These are phyloP conservation scores for Tragelaphus buxtoni DNA, from an alignment of 2,113 vertebrate genomes.

Conservation along the genomic window DNA sequence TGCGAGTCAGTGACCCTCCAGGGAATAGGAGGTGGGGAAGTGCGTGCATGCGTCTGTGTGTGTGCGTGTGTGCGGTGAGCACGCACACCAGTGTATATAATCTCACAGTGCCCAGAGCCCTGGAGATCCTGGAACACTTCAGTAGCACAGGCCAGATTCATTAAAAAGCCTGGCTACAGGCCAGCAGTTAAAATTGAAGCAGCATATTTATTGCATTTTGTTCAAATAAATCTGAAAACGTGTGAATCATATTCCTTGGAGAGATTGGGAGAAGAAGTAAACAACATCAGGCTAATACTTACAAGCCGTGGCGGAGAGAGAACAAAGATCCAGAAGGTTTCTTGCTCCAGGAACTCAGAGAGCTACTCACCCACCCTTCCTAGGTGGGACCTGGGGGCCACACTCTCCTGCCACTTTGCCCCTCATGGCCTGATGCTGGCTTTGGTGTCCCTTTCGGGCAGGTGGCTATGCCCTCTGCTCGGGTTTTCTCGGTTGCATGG, in stretches of 20 bases:
- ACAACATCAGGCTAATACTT: slow-evolving; percentile 75
- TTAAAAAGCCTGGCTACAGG: slow-evolving; percentile 97
- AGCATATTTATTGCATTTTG: slow-evolving; percentile 97
- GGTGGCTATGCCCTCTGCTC: neutral
- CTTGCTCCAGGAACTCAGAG: neutral
- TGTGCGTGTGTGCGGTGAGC: neutral
- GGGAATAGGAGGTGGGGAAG: slow-evolving; percentile 75
- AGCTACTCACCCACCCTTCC: neutral
- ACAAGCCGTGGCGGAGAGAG: slow-evolving; percentile 35
- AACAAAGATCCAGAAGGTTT: slow-evolving; percentile 75
- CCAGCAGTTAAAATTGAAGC: slow-evolving; percentile 98
- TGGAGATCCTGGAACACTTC: slow-evolving; percentile 86
- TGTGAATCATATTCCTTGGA: slow-evolving; percentile 97
- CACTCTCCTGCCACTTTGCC: slow-evolving; percentile 20
- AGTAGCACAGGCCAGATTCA: slow-evolving; percentile 97
- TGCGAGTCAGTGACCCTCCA: slow-evolving; percentile 79
- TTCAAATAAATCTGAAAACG: slow-evolving; percentile 98
- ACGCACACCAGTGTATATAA: slow-evolving; percentile 72
- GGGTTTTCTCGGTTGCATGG: slow-evolving; percentile 28
- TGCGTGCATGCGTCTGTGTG: slow-evolving; percentile 42
- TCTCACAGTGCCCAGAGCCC: slow-evolving; percentile 85
- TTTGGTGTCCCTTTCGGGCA: neutral
- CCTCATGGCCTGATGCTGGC: neutral
- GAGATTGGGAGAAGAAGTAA: slow-evolving; percentile 82
- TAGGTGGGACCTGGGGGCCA: neutral